A percentile compares a stretch with the other conserved stretches of the same genome.
phyloP scores from a whole-genome alignment of 2,797 vertebrate genomes.

The Falco biarmicus region DNA sequence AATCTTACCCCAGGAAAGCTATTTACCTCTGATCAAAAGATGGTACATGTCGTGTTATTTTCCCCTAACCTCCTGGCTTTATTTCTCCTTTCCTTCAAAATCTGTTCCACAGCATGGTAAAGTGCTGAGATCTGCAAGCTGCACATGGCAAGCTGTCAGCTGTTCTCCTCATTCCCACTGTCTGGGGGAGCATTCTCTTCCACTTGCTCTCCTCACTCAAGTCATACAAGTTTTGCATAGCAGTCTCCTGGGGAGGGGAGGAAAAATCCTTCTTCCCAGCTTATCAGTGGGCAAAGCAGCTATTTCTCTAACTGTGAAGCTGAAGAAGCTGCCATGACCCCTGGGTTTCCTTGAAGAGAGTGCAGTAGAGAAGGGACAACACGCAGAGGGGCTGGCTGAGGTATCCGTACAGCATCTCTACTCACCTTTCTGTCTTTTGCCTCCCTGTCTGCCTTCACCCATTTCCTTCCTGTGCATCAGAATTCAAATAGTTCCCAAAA shows the following conservation, averaged over 20 bases:
- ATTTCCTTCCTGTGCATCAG: background rate
- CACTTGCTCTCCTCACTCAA: conserved; percentile 43
- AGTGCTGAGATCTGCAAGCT: conserved; percentile 1
- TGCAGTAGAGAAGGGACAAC: background rate
- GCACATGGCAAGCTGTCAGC: conserved; percentile 28
- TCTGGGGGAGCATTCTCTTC: background rate
- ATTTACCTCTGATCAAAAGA: background rate
- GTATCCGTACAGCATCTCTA: background rate
- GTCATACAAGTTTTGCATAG: conserved; percentile 18
- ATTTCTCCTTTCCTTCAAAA: conserved; percentile 37
- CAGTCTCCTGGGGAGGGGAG: background rate
- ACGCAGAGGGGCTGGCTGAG: background rate
- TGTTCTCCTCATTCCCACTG: conserved; percentile 21
- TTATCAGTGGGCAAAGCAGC: background rate
- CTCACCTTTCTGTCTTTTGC: background rate
- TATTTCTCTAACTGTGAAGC: background rate
- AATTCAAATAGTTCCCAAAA: background rate
- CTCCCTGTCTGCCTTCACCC: background rate
- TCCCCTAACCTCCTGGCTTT: background rate
- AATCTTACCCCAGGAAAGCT: background rate
- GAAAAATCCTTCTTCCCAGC: background rate
- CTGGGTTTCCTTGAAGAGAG: background rate
- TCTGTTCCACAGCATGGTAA: background rate
- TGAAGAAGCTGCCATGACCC: background rate
- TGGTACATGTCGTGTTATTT: background rate